Percentiles rank a stretch among this genome's conserved stretches.
These are phyloP conservation scores for Monoplex corrugatus DNA, from an alignment of 2,888 invertebrate species.

Conservation along the genomic window DNA sequence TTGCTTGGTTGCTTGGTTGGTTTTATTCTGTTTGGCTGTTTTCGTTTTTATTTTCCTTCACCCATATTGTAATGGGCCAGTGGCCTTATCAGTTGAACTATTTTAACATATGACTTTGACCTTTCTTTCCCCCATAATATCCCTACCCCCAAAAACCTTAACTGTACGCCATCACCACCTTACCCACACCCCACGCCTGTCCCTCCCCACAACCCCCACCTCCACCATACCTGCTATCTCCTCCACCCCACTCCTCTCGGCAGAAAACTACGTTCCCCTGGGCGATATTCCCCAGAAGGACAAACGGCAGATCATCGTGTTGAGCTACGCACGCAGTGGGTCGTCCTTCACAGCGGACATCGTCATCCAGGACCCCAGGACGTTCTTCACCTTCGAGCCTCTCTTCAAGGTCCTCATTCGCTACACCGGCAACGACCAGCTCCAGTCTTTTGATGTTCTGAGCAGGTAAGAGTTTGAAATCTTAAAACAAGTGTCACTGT, in stretches of 20 bases:
- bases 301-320: conserved; percentile 46
- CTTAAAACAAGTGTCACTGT: too few species aligned
- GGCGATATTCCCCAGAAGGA: conserved; percentile 16
- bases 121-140: too few species aligned
- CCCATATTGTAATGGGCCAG: too few species aligned
- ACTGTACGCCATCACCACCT: too few species aligned
- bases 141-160: too few species aligned
- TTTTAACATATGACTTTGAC: too few species aligned
- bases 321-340: conserved; percentile 49
- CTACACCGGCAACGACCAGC: conserved; percentile 48
- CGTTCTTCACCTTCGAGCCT: conserved; percentile 48
- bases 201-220: too few species aligned
- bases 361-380: conserved; percentile 35
- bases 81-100: too few species aligned
- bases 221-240: not conserved
- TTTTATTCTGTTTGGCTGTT: too few species aligned
- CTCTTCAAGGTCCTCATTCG: conserved; percentile 33
- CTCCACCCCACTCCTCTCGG: not conserved
- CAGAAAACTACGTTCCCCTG: conserved; percentile 13
- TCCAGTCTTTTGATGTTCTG: conserved; percentile 32
- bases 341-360: conserved; percentile 50
- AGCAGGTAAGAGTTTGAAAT: conserved; percentile 25
- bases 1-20: too few species aligned
- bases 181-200: too few species aligned
- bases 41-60: too few species aligned